A percentile compares a stretch with the other conserved stretches of the same genome.
Conservation (phyloP, 2,888 invertebrate genomes). For the Torymus tubicola region DNA sequence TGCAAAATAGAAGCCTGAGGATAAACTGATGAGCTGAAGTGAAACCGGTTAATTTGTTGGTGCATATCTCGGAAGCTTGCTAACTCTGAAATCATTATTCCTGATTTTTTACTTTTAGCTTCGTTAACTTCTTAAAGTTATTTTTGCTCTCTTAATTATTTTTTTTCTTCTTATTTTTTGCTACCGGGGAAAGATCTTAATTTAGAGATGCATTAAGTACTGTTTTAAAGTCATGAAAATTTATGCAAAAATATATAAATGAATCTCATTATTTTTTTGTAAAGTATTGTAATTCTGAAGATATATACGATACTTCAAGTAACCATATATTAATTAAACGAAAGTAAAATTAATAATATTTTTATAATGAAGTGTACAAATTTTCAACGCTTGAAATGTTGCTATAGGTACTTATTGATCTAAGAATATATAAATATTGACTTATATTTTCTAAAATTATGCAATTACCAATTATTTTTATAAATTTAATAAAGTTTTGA, state of each 20-base stretch:
- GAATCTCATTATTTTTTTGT: not conserved
- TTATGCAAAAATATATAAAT: conserved; percentile 1
- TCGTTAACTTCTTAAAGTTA: conserved; percentile 25
- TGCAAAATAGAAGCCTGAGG: conserved; percentile 33
- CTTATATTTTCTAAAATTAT: too few relatives aligned
- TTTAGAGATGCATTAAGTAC: not conserved
- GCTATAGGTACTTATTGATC: too few relatives aligned
- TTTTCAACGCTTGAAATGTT: too few relatives aligned
- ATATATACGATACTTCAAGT: too few relatives aligned
- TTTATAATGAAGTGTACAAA: too few relatives aligned
- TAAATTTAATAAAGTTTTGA: conserved; percentile 1
- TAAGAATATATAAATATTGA: too few relatives aligned
- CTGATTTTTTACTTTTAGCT: conserved; percentile 21
- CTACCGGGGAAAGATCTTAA: not conserved
- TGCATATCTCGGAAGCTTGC: conserved; percentile 28
- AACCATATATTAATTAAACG: too few relatives aligned
- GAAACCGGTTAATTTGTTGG: conserved; percentile 62
- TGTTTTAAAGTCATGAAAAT: not conserved
- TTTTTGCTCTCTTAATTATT: conserved; percentile 19
- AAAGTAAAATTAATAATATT: too few relatives aligned
- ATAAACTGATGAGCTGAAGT: conserved; percentile 41
- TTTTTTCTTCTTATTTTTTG: not conserved
- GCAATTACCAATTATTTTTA: conserved; percentile 2
- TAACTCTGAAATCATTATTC: conserved; percentile 7
- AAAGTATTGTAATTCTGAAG: not conserved